Base-by-base conservation (phyloP, 2,888 invertebrate genomes). In the Pseudanteris insignis region DNA sequence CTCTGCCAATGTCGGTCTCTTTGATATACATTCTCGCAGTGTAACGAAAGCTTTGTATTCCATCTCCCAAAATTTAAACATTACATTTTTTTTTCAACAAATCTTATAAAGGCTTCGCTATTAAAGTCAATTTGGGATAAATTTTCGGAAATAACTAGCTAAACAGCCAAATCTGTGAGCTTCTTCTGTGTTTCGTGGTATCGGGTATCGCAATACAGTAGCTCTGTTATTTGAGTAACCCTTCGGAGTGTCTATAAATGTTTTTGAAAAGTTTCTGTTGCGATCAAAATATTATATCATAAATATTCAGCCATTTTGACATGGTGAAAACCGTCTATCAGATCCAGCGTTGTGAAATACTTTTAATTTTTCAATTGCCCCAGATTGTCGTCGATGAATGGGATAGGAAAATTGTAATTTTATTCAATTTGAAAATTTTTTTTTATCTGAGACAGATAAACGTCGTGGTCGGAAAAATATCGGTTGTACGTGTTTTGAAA, bases 91-190 rank as follows among this genome's bases (percentile, higher is more conserved):
- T 4, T 62, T 69, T 1, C 54, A 10, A 11, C 1, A 63, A 24
- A 26, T 63, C 57, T 7, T 67, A 63, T n/a, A 66, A 24, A 0
- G 65, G 69, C 30, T 67, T 67, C 4, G 34, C 34, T 2, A 34
- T 34, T 5, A 34, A 5, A 14, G 34, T 18, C 9, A 34, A 34
- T 34, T 18, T 5, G 9, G 34, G 6, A 34, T 34, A 10, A 34
- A 34, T 18, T 6, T 34, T 5, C 34, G n/a, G 14, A 34, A 18
- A 34, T 34, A 34, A 10, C 10, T 9, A 18, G 30, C 30, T 3
- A 30, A 8, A 12, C 30, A 30, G 4, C 10, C 30, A 7, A 30
- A 30, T 30, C 30, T 30, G 7, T 12, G 12, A 10, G 9, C 30
- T 4, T 30, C 12, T 4, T 2, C 9, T 12, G 30, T 11, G 7